A percentile compares a stretch with the other conserved stretches of the same genome.
Conservation (phyloP, 1,140 invertebrate genomes). For the Zaprionus camerounensis region DNA sequence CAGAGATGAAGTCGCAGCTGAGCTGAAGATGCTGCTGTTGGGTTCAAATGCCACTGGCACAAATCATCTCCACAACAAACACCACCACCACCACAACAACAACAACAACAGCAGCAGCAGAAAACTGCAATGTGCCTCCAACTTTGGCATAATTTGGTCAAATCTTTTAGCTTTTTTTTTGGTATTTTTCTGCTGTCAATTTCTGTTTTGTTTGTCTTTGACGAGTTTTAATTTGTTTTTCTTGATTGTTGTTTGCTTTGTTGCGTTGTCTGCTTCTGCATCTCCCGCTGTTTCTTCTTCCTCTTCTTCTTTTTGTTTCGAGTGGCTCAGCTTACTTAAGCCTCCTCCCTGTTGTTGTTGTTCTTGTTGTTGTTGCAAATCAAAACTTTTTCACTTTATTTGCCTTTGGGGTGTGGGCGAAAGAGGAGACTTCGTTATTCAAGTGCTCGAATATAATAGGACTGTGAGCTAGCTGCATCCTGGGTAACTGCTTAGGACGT, state of each 20-base stretch:
- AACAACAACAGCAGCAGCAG: conserved; percentile 24
- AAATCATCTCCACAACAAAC: conserved; percentile 55
- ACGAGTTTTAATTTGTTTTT: conserved; percentile 49
- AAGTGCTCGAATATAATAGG: not conserved
- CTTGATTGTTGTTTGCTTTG: conserved; percentile 50
- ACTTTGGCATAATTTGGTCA: conserved; percentile 70
- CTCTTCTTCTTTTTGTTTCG: conserved; percentile 17
- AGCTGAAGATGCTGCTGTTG: conserved; percentile 20
- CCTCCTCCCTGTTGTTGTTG: conserved; percentile 1
- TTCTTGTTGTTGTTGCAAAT: conserved; percentile 21
- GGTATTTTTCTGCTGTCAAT: conserved; percentile 9
- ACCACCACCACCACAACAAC: conserved; percentile 18
- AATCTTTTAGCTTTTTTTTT: conserved; percentile 28
- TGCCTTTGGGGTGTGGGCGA: conserved; percentile 1
- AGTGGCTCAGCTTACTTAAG: conserved; percentile 31
- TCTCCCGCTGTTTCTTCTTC: not conserved
- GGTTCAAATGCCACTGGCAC: conserved; percentile 72
- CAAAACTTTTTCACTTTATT: conserved; percentile 34
- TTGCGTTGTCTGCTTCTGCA: conserved; percentile 13
- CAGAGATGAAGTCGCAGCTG: not conserved
- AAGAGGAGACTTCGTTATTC: conserved; percentile 23
- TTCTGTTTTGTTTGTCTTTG: conserved; percentile 44
- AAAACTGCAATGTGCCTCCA: conserved; percentile 43
- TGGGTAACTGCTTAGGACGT: not conserved
- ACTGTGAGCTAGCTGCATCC: not conserved